A percentile compares a stretch with the other conserved stretches of the same genome.
Conservation (phyloP, 2,113 vertebrate species). For the Hymenochirus boettgeri region DNA sequence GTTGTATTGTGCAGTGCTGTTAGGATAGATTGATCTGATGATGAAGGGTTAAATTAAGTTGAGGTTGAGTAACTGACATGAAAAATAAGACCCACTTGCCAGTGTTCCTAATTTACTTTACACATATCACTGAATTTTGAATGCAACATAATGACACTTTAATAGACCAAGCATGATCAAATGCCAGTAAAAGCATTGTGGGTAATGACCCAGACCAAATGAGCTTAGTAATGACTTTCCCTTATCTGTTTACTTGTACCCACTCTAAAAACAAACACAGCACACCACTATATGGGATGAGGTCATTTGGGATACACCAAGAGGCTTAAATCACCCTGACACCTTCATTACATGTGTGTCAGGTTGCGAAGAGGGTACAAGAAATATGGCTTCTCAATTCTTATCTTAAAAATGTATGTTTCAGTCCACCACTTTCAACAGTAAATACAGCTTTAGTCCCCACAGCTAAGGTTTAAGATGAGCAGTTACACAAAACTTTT, state of each 20-base stretch:
- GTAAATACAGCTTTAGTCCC: not conserved
- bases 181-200: conserved; percentile 51
- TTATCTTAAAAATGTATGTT: conserved; percentile 30
- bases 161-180: conserved; percentile 56
- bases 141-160: conserved; percentile 54
- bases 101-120: conserved; percentile 49
- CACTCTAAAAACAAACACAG: conserved; percentile 42
- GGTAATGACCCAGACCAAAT: conserved; percentile 53
- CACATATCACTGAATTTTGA: conserved; percentile 49
- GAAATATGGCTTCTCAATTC: conserved; percentile 27
- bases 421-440: conserved; percentile 6
- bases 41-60: conserved; percentile 5
- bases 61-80: conserved; percentile 19
- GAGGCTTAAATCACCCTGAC: conserved; percentile 48
- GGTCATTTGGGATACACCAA: conserved; percentile 24
- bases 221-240: conserved; percentile 52
- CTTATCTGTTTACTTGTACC: conserved; percentile 52
- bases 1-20: not conserved
- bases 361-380: conserved; percentile 27
- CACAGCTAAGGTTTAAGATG: not conserved
- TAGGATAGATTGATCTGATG: not conserved
- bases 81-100: conserved; percentile 46
- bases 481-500: too few relatives aligned
- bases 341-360: conserved; percentile 41
- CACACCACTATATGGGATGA: conserved; percentile 32